These are phyloP conservation scores for Drosophila greeni DNA, from an alignment of 2,888 invertebrate species.

Conservation along the genomic window DNA sequence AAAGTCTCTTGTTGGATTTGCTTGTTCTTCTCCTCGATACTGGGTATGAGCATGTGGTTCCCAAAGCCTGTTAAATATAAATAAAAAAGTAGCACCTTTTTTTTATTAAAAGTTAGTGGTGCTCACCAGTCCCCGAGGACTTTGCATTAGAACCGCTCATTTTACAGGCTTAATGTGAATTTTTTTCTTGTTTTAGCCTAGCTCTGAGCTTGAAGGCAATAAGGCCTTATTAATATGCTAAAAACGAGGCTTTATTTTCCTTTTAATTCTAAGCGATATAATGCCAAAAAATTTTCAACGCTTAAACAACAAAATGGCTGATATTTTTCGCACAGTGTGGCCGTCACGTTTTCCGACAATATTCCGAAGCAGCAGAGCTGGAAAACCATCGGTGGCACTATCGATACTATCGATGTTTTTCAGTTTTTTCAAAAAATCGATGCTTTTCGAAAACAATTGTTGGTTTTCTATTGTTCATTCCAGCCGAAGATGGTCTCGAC, in stretches of 20 bases:
- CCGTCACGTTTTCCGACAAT: background rate
- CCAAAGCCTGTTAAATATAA: slow-evolving; percentile 30
- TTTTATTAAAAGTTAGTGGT: background rate
- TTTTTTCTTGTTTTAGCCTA: background rate
- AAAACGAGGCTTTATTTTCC: background rate
- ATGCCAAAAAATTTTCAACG: slow-evolving; percentile 18
- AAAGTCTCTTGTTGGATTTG: slow-evolving; percentile 91
- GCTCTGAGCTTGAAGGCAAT: background rate
- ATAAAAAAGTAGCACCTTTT: background rate
- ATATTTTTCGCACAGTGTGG: slow-evolving; percentile 13
- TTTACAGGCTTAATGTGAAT: background rate
- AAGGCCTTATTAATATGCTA: background rate
- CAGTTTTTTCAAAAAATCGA: too few relatives aligned
- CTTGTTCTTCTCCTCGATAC: slow-evolving; percentile 82
- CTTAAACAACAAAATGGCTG: slow-evolving; percentile 35
- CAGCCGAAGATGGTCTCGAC: too few relatives aligned
- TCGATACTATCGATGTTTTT: too few relatives aligned
- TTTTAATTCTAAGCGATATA: background rate
- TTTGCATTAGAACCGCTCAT: slow-evolving; percentile 52
- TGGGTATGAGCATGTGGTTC: slow-evolving; percentile 55
- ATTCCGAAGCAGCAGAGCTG: too few relatives aligned
- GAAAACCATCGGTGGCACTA: too few relatives aligned
- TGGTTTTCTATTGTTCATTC: too few relatives aligned
- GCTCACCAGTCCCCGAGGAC: slow-evolving; percentile 36
- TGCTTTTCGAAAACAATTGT: too few relatives aligned